Evolutionary conservation across 1,140 invertebrate species (phyloP).

Genomic region (Melitaea cinxia): DNA sequence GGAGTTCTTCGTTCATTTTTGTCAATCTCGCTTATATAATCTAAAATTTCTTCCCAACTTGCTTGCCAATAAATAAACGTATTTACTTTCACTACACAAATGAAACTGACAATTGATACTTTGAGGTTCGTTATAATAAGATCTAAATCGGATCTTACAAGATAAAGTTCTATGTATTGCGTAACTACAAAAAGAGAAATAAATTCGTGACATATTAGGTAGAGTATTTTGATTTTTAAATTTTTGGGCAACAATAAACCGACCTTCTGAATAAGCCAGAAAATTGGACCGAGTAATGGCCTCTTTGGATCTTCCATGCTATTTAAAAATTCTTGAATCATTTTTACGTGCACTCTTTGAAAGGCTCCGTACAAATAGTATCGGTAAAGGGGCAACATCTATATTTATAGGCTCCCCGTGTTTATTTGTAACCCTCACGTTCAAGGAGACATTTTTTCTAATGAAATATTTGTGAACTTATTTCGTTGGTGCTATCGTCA

Average conservation of each 20-base stretch:
- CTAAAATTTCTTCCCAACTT: constrained; percentile 56
- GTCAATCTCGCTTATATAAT: constrained; percentile 65
- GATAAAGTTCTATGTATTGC: constrained; percentile 64
- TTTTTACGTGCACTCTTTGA: constrained; percentile 25
- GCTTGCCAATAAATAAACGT: constrained; percentile 62
- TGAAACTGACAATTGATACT: constrained; percentile 69
- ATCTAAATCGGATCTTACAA: constrained; percentile 61
- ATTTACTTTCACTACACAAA: constrained; percentile 60
- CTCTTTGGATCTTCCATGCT: constrained; percentile 51
- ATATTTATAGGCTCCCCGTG: constrained; percentile 3
- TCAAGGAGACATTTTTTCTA: constrained; percentile 1
- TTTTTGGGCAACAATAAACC: constrained; percentile 65
- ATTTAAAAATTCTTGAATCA: constrained; percentile 51
- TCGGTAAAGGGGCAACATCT: background rate
- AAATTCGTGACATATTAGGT: constrained; percentile 53
- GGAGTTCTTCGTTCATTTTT: constrained; percentile 55
- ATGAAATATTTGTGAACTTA: constrained; percentile 16
- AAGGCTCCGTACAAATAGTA: background rate
- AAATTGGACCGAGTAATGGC: constrained; percentile 59
- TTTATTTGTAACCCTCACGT: background rate
- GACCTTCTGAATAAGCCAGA: constrained; percentile 59
- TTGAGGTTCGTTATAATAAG: constrained; percentile 63
- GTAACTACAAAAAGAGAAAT: constrained; percentile 58
- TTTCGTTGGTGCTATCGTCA: constrained; percentile 3
- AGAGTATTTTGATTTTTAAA: constrained; percentile 38